A percentile compares a stretch with the other conserved stretches of the same genome.
phyloP scores from a whole-genome alignment of 2,888 invertebrate species.

The Spisula subtruncata region DNA sequence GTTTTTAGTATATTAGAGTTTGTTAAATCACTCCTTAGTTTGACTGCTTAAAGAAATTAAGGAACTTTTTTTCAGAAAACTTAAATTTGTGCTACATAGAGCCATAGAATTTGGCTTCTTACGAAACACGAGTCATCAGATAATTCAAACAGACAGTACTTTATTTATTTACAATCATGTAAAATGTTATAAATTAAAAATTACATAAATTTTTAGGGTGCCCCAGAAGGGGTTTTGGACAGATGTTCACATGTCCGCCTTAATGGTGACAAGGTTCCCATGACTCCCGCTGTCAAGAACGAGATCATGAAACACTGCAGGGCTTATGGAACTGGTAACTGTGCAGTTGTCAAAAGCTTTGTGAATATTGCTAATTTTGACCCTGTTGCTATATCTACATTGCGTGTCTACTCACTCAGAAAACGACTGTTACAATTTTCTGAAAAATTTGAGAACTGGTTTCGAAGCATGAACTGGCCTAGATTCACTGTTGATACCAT shows the following conservation, averaged over 20 bases:
- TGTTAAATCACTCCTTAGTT: neutral
- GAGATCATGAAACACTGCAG: slow-evolving; percentile 97
- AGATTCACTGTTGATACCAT: too few species aligned
- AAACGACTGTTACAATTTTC: too few species aligned
- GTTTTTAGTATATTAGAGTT: neutral
- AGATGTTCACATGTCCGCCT: slow-evolving; percentile 99
- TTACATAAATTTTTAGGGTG: slow-evolving; percentile 90
- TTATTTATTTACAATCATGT: neutral
- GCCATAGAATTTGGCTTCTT: too few species aligned
- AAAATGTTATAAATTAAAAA: neutral
- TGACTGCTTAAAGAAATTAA: neutral
- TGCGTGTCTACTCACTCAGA: slow-evolving; percentile 1
- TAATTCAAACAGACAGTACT: slow-evolving; percentile 11
- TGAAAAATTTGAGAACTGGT: too few species aligned
- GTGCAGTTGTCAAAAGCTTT: neutral
- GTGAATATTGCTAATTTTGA: neutral
- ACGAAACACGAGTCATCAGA: neutral
- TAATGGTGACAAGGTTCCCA: slow-evolving; percentile 97
- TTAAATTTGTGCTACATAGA: neutral
- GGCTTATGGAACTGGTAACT: slow-evolving; percentile 95
- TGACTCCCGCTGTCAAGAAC: slow-evolving; percentile 96
- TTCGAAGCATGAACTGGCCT: too few species aligned
- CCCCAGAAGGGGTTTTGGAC: slow-evolving; percentile 98
- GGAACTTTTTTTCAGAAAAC: neutral
- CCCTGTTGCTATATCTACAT: neutral